Percentiles rank a stretch among this genome's conserved stretches.
phyloP scores from a whole-genome alignment of 2,797 vertebrate species.

The Helarctos malayanus region DNA sequence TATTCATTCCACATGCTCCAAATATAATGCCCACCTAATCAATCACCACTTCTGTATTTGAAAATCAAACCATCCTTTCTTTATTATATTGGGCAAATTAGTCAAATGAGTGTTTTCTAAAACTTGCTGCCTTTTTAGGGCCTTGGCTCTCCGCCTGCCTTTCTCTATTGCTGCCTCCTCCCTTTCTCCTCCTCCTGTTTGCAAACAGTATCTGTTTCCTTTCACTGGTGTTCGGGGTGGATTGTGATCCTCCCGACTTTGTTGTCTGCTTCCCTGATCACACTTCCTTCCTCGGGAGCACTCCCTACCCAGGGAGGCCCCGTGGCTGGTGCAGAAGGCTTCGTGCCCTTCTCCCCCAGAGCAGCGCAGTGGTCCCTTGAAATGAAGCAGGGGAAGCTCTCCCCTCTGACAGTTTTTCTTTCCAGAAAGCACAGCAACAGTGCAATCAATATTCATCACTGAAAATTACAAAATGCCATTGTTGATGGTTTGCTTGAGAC shows the following conservation, averaged over 20 bases:
- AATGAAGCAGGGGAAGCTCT: not conserved
- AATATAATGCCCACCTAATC: slow-evolving; percentile 85
- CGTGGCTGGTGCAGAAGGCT: not conserved
- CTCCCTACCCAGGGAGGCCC: slow-evolving; percentile 11
- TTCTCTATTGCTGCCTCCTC: slow-evolving; percentile 64
- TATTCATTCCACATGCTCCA: slow-evolving; percentile 82
- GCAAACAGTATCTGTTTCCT: slow-evolving; percentile 74
- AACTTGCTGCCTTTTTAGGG: slow-evolving; percentile 86
- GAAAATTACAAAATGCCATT: slow-evolving; percentile 62
- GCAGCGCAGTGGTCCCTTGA: not conserved
- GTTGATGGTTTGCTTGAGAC: slow-evolving; percentile 58
- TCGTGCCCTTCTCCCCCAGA: not conserved
- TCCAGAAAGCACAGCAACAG: slow-evolving; percentile 37
- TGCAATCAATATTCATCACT: slow-evolving; percentile 46
- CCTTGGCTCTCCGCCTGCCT: slow-evolving; percentile 84
- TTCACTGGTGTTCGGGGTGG: slow-evolving; percentile 68
- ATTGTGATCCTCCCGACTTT: slow-evolving; percentile 73
- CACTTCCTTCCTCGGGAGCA: not conserved
- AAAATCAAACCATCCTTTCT: slow-evolving; percentile 84
- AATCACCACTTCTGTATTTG: slow-evolving; percentile 84
- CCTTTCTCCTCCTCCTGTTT: slow-evolving; percentile 82
- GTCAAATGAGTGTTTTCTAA: slow-evolving; percentile 89
- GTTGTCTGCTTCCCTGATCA: slow-evolving; percentile 66
- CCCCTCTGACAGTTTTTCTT: slow-evolving; percentile 47
- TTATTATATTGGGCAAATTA: slow-evolving; percentile 88